Conservation (phyloP, 2,113 vertebrate species). For the Loxodonta africana region DNA sequence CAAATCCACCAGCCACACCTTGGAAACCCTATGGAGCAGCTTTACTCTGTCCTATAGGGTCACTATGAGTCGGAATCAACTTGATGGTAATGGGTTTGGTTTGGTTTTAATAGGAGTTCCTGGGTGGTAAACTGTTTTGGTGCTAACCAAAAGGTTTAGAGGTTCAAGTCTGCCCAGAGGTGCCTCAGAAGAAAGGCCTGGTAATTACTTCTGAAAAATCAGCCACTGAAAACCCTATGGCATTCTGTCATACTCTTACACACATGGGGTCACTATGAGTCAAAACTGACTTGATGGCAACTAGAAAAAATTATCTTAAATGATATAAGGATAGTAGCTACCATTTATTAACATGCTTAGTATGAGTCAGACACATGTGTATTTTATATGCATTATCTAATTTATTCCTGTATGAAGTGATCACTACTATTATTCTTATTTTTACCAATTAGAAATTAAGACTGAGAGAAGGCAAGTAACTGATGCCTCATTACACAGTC, state of each 20-base stretch:
- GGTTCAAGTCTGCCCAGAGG: no score
- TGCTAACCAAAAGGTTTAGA: no score
- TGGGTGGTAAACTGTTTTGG: no score
- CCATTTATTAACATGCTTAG: slow-evolving; percentile 11
- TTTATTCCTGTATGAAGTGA: not conserved
- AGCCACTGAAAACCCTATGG: no score
- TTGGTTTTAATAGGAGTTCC: not conserved
- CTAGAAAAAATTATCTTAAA: not conserved
- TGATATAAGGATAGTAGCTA: not conserved
- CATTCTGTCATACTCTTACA: not conserved
- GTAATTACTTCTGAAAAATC: no score
- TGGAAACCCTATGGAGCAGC: no score
- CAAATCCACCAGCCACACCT: no score
- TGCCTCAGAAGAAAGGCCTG: no score
- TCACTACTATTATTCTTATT: not conserved
- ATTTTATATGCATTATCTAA: not conserved
- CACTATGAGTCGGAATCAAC: no score
- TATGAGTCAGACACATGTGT: not conserved
- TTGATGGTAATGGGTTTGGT: no score
- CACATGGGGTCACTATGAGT: not conserved
- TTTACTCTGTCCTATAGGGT: no score
- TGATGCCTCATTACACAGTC: not conserved
- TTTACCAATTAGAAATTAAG: slow-evolving; percentile 9
- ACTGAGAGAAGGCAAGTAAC: not conserved
- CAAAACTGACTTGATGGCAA: not conserved